Base-by-base conservation (phyloP, 1,140 invertebrate species). In the Drosophila rufa region DNA sequence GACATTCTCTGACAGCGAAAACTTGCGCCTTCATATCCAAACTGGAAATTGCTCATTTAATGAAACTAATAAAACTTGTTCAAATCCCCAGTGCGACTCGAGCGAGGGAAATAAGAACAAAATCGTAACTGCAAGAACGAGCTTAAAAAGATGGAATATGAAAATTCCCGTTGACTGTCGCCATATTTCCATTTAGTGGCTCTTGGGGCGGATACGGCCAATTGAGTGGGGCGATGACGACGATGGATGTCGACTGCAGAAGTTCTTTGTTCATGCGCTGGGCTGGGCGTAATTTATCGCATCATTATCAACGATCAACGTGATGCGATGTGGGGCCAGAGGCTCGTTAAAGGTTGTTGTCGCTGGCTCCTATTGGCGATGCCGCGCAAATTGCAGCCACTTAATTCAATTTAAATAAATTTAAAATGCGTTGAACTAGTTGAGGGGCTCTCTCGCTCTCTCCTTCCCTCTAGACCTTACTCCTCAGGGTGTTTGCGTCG, bases 321-420 rank as follows among this genome's bases (percentile, higher is more conserved):
- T 47, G 64, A 55, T 40, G 51, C 33, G 62, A 56, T 53, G 47
- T 57, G 68, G 70, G 59, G 79, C 69, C 64, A 42, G 36, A 57
- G 55, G 67, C 47, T 70, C 40, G 67, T 70, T 70, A 68, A 70
- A 70, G 67, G 67, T 70, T 70, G 67, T 70, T 73, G 67, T 73
- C 67, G 69, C 69, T 71, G 53, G 57, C 68, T 75, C 74, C 58
- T 66, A 70, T 77, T 73, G 78, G 80, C 80, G 80, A 61, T 83
- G 79, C 80, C 80, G 65, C 69, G 67, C 68, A 87, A 87, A 89
- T 87, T 87, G 84, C 80, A 89, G 84, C 84, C 84, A 87, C 89
- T 87, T 87, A 87, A 87, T 87, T 87, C 84, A 87, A 87, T 87
- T 87, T 89, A 87, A 87, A 87, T 89, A 87, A 87, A 87, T 87